phyloP scores from a whole-genome alignment of 2,888 invertebrate genomes.

The Sesamia inferens region DNA sequence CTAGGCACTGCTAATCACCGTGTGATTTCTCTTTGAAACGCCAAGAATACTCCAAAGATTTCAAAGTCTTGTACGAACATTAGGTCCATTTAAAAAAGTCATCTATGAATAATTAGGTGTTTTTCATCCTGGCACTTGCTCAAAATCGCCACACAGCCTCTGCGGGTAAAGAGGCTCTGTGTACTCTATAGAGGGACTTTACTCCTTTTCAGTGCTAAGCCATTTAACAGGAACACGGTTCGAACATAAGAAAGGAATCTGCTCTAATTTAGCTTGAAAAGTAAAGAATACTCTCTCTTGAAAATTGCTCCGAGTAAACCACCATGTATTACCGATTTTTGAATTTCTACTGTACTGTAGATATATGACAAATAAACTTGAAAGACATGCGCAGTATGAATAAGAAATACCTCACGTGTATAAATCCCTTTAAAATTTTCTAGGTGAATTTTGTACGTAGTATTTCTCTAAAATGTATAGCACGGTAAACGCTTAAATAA shows the following conservation, averaged over 20 bases:
- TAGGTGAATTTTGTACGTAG: constrained; percentile 17
- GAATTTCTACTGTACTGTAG: constrained; percentile 55
- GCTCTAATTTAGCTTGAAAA: constrained; percentile 8
- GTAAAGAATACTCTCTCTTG: constrained; percentile 1
- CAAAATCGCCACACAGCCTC: constrained; percentile 36
- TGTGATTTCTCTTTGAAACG: constrained; percentile 14
- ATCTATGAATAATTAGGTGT: neutral
- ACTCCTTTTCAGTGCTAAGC: constrained; percentile 6
- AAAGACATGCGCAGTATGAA: constrained; percentile 83
- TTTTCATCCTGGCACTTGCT: constrained; percentile 1
- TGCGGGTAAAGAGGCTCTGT: constrained; percentile 35
- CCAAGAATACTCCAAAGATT: constrained; percentile 10
- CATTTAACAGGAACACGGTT: constrained; percentile 25
- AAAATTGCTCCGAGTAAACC: constrained; percentile 34
- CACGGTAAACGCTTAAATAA: constrained; percentile 3
- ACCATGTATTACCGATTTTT: constrained; percentile 71
- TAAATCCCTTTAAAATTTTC: constrained; percentile 30
- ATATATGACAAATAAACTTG: constrained; percentile 70
- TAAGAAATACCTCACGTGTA: constrained; percentile 73
- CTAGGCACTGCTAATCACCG: constrained; percentile 7
- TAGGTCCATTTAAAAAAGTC: constrained; percentile 10
- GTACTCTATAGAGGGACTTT: constrained; percentile 20
- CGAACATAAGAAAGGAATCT: constrained; percentile 8
- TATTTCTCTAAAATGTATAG: constrained; percentile 6
- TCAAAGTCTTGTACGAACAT: constrained; percentile 4